Conservation (phyloP, 2,888 invertebrate genomes). For the Machimus rusticus region DNA sequence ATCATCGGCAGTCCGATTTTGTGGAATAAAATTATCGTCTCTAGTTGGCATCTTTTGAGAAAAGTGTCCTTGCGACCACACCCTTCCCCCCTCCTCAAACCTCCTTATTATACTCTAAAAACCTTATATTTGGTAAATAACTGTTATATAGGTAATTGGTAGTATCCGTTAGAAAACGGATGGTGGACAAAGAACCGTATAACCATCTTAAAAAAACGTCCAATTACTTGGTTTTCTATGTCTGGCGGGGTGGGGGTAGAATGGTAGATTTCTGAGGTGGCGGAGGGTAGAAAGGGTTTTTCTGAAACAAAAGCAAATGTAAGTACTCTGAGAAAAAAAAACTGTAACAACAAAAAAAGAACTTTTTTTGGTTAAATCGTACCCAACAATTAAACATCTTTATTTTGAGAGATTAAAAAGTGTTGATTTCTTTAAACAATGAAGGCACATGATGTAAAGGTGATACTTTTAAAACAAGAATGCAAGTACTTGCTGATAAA, state of each 20-base stretch:
- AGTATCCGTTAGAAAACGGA: background rate
- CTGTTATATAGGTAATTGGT: background rate
- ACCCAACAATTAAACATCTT: no score
- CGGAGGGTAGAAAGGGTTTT: no score
- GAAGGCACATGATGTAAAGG: no score
- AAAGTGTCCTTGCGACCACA: background rate
- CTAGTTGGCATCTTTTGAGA: conserved; percentile 23
- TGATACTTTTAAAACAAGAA: no score
- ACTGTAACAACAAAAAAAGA: no score
- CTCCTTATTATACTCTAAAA: background rate
- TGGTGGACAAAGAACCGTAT: background rate
- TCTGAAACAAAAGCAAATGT: no score
- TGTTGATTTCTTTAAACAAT: no score
- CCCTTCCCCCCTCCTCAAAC: no score
- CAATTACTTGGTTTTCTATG: background rate
- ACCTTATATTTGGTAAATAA: background rate
- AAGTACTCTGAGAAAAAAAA: no score
- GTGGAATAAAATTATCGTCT: conserved; percentile 16
- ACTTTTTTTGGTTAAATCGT: no score
- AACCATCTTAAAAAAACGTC: background rate
- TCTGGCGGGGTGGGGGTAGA: background rate
- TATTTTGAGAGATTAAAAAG: no score
- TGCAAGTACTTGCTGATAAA: no score
- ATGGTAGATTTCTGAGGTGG: background rate
- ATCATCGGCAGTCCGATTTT: conserved; percentile 26